phyloP scores from a whole-genome alignment of 2,113 vertebrate genomes.

The Upupa epops region DNA sequence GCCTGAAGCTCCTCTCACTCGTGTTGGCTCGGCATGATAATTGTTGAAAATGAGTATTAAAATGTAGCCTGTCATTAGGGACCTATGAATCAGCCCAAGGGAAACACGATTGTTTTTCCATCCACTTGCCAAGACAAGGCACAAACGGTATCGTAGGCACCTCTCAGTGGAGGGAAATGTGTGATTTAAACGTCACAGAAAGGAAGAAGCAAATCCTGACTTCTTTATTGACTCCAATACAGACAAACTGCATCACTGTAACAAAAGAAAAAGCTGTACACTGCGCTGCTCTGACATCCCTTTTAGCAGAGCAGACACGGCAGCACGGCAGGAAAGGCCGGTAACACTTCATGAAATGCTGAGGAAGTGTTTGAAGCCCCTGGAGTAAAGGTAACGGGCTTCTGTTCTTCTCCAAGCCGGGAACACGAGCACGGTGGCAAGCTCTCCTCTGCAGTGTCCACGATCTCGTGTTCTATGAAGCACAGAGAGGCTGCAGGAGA shows the following conservation, averaged over 20 bases:
- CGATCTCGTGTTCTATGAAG: neutral
- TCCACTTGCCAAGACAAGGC: neutral
- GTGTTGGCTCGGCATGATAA: neutral
- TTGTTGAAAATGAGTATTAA: constrained; percentile 24
- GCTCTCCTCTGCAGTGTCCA: neutral
- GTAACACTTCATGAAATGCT: neutral
- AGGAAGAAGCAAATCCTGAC: neutral
- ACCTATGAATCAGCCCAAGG: neutral
- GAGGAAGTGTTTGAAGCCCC: neutral
- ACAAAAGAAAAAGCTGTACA: neutral
- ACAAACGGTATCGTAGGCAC: neutral
- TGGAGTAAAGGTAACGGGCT: neutral
- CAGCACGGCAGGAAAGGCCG: neutral
- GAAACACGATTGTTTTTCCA: neutral
- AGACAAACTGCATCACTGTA: neutral
- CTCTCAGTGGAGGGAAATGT: neutral
- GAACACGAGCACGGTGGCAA: neutral
- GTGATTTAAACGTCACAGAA: neutral
- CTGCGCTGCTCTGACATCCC: neutral
- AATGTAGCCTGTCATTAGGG: neutral
- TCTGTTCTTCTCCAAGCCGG: neutral
- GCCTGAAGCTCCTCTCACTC: neutral
- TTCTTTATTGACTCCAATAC: neutral
- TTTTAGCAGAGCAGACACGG: neutral
- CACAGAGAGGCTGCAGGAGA: neutral